These are phyloP conservation scores for Scaptomyza polygonia DNA, from an alignment of 2,888 invertebrate species.

Conservation along the genomic window DNA sequence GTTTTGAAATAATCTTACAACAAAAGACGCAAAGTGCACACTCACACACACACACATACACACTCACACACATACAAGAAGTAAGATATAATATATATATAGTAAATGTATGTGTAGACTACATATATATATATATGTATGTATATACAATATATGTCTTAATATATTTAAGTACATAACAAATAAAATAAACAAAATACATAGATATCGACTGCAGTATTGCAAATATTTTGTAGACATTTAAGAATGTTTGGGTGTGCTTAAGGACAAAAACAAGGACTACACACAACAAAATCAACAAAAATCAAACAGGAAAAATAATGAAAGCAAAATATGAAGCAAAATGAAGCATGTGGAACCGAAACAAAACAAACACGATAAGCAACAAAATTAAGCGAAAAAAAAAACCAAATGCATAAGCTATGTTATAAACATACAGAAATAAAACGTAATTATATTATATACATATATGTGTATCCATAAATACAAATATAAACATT, in stretches of 20 bases:
- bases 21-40: constrained; percentile 39
- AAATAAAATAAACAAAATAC: constrained; percentile 69
- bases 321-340: constrained; percentile 45
- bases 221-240: constrained; percentile 84
- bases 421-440: constrained; percentile 67
- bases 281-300: constrained; percentile 27
- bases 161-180: constrained; percentile 64
- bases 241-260: constrained; percentile 80
- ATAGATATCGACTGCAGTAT: constrained; percentile 82
- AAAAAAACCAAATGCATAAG: constrained; percentile 57
- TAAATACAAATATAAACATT: constrained; percentile 49
- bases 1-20: constrained; percentile 56
- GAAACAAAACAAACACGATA: constrained; percentile 26
- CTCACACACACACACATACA: constrained; percentile 11
- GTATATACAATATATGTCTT: constrained; percentile 41
- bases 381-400: constrained; percentile 23
- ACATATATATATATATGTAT: constrained; percentile 41
- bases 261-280: constrained; percentile 59
- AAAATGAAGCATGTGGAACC: constrained; percentile 16
- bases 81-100: constrained; percentile 21
- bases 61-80: constrained; percentile 24
- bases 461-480: constrained; percentile 25
- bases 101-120: constrained; percentile 42
- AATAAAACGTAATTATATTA: constrained; percentile 16
- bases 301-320: constrained; percentile 48